Evolutionary conservation across 2,113 vertebrate species (phyloP), one percentile per base, ranked within the genome.

Genomic region (Paedocypris sp.): DNA sequence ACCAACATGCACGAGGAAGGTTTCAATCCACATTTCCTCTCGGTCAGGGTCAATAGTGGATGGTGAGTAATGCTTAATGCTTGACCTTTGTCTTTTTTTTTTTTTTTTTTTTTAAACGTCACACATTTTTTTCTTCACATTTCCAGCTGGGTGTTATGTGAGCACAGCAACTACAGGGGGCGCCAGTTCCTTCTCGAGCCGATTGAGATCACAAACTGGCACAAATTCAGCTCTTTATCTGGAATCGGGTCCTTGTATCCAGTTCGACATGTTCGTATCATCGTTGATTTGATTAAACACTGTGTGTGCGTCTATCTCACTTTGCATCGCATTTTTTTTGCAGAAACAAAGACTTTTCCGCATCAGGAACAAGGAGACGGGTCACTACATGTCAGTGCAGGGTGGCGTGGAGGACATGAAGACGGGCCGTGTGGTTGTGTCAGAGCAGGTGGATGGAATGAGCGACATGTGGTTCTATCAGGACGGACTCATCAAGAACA

Each of bases 131-230:
- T 7, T 12, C 16, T 70, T 13, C 39, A 0, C 76, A n/a, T n/a
- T n/a, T n/a, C n/a, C n/a, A 98, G 94, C 45, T 98, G 94, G 94
- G 93, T 97, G 77, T 62, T 95, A n/a, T 97, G 87, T 7, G 92
- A 98, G 46, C 83, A 97, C 61, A 82, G 82, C 0, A 88, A 95
- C 79, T 97, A 91, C 82, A 91, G 93, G 16, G 94, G 94, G 67
- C 91, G 87, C 58, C 94, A 98, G 69, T 90, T 93, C 87, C 77
- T 97, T 2, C 72, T 92, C 72, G 86, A 93, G 38, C 85, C 86
- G 0, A 78, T 80, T 2, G 92, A 97, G 69, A 91, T 98, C 80
- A 86, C 92, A 75, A 96, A 90, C 83, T 97, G 94, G 94, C 79
- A 82, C 66, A 91, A 89, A 0, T 97, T 91, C 74, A 97, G 94